These are phyloP conservation scores for Eulemur albifrons DNA, from an alignment of 2,797 vertebrate species.

Conservation along the genomic window DNA sequence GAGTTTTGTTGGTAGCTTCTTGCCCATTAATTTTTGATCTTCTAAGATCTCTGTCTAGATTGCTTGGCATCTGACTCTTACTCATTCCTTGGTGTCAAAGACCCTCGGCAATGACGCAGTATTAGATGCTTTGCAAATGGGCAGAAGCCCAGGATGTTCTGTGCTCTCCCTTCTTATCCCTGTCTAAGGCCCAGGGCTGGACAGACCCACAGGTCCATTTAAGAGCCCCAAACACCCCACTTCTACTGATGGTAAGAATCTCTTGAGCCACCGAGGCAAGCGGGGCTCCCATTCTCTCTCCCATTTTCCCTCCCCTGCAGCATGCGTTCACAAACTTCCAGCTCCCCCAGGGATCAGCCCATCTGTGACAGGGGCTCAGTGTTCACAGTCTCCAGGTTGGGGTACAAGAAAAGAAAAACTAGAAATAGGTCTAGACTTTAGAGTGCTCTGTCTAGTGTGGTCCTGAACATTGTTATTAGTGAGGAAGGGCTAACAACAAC, in stretches of 20 bases:
- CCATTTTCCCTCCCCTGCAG: not conserved
- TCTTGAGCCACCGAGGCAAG: not conserved
- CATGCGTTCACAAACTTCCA: not conserved
- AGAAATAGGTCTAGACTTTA: not conserved
- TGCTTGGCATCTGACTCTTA: not conserved
- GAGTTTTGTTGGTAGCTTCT: not conserved
- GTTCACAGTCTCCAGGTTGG: not conserved
- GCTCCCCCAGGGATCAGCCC: not conserved
- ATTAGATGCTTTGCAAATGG: not conserved
- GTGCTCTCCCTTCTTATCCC: not conserved
- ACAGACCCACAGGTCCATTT: not conserved
- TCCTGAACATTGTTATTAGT: not conserved
- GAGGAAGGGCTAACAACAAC: not conserved
- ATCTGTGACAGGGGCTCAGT: not conserved
- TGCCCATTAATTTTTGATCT: not conserved
- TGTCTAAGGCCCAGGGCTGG: too few relatives aligned
- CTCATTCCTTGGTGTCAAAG: not conserved
- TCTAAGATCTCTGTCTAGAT: not conserved
- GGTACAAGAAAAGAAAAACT: not conserved
- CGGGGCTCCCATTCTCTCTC: not conserved
- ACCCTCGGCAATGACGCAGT: not conserved
- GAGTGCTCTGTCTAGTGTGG: fast-evolving
- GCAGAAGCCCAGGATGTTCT: not conserved
- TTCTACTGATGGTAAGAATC: not conserved
- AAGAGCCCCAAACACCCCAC: not conserved